Evolutionary conservation across 2,797 vertebrate genomes (phyloP).

Genomic region (Schizopygopsis malacanthus): DNA sequence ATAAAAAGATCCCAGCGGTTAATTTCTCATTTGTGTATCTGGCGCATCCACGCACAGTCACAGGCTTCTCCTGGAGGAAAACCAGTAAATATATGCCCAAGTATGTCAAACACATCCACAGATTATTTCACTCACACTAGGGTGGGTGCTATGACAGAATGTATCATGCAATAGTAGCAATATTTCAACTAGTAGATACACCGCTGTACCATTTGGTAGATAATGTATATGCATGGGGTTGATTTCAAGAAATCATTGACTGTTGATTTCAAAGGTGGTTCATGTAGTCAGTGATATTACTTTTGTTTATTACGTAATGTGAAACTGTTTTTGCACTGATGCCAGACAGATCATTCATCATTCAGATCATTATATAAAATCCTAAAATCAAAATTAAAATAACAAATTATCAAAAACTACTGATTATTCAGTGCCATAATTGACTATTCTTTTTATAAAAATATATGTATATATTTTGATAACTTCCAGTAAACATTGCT

Average conservation of each 20-base stretch:
- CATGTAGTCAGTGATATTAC: not conserved
- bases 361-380: no score
- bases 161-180: not conserved
- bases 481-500: not conserved
- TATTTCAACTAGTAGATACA: not conserved
- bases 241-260: not conserved
- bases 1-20: constrained; percentile 79
- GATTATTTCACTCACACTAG: not conserved
- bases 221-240: not conserved
- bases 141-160: not conserved
- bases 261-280: not conserved
- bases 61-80: constrained; percentile 97
- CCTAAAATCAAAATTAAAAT: no score
- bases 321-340: not conserved
- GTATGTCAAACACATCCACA: constrained; percentile 69
- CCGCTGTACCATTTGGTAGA: not conserved
- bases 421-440: not conserved
- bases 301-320: not conserved
- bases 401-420: not conserved
- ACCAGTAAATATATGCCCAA: constrained; percentile 97
- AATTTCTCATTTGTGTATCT: constrained; percentile 84
- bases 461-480: no score
- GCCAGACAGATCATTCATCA: not conserved
- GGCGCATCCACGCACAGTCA: constrained; percentile 90
- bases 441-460: no score